Base-by-base conservation (phyloP, 2,797 vertebrate genomes). In the Synaphobranchus kaupii region DNA sequence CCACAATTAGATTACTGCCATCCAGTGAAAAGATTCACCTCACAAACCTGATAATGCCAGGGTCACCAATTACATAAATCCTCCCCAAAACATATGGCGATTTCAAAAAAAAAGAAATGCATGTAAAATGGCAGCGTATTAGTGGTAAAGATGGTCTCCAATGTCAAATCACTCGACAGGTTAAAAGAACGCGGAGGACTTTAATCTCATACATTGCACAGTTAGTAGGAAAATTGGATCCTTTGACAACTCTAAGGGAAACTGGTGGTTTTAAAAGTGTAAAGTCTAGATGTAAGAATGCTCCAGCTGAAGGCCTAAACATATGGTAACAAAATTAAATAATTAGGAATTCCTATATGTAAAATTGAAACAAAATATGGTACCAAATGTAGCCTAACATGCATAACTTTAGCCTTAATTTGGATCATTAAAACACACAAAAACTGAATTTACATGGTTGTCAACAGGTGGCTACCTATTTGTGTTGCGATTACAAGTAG, bases 1-100 rank as follows among this genome's bases (percentile, higher is more conserved):
- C 86, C 87, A 91, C 80, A 88, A 85, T 89, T 84, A 83, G 86
- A 90, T 87, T 86, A 89, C 13, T 39, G 39, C 3, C 15, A 28
- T 31, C 39, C 1, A 84, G 87, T 2, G 2, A n/a, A 54, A n/a
- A 76, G 25, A 31, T 81, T 81, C 56, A 84, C 84, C 39, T 44
- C 56, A 34, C 39, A 66, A 34, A 25, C 31, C 58, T 48, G 84
- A 39, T 25, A 47, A 66, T 20, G 22, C 31, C 54, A 63, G 31
- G 83, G 25, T 84, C 56, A 66, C 20, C 31, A 84, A 84, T 84
- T 81, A 48, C 17, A 48, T 48, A 48, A 81, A 81, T 25, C 44
- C 44, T 82, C 22, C 17, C 12, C 20, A 10, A 3, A 10, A 22
- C 47, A 48, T 82, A 52, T 7, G 48, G 15, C 20, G 10, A 82